Evolutionary conservation across 2,113 vertebrate species (phyloP), one percentile per base, ranked within the genome.

Genomic region (Perccottus glenii): DNA sequence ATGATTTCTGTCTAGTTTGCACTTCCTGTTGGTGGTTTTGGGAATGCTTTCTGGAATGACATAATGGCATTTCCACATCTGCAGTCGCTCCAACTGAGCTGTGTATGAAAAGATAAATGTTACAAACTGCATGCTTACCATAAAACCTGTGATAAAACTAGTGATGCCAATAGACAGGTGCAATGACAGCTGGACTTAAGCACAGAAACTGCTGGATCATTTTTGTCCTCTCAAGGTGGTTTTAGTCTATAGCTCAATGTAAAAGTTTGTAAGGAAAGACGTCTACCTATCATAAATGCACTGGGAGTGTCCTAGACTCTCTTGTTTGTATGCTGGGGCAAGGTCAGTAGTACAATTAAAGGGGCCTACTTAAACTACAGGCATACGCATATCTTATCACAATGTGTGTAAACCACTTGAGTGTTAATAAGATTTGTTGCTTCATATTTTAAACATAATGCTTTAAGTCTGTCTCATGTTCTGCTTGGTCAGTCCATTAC

Each of bases 11-110:
- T 60, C 70, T 64, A 63, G 68, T 75, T 83, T 40, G 50, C 62
- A 56, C 76, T 88, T 87, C 80, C 82, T 86, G 67, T 53, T 61
- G 75, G 77, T 48, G 47, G 70, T 42, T 14, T 52, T 32, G 58
- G 72, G 81, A 79, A 84, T 85, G 67, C 65, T 63, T 61, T 83
- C 66, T 63, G 63, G 72, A 77, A 89, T 78, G 81, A 72, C 56
- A 81, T 73, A 77, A 78, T 75, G 81, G 78, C 36, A 4, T 83
- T 82, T 62, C 58, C 67, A 77, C 59, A 61, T 80, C 71, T 64
- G 44, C 50, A 64, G 70, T 38, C 7, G 12, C 56, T 67, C 43
- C 2, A 6, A 9, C 51, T 78, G 69, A 70, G 69, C 68, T 76
- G 74, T 83, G 68, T 79, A 55, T 33, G 64, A 67, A 67, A 73